Base-by-base conservation (phyloP, 2,888 invertebrate species). In the Pandemis cinnamomeana region DNA sequence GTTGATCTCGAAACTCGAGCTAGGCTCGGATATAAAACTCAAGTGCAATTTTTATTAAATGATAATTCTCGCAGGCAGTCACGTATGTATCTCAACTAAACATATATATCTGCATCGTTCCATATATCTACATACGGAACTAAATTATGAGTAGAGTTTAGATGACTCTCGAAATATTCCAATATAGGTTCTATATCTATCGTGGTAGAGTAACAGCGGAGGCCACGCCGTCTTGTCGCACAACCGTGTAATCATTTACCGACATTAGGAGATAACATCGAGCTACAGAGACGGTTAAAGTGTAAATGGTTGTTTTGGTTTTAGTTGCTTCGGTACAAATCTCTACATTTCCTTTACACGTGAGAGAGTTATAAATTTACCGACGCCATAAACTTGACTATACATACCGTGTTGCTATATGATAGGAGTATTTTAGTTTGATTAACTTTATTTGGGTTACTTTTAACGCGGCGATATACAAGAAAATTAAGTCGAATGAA, bases 21-120 rank as follows among this genome's bases (percentile, higher is more conserved):
- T 8, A 48, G 48, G 48, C 48, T 8, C 48, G 48, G 8, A 48
- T 48, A 48, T 48, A 5, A 48, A 11, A 48, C 44, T 48, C 48
- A 11, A 48, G 48, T 1, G 48, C 0, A 10, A 11, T 13, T 48
- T 48, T 44, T 20, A 20, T 51, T n/a, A 7, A 51, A 6, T 7
- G n/a, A 51, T 46, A 60, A 46, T 84, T 81, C 67, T 71, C 71
- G 62, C 72, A 71, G 69, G 78, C 72, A 80, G 82, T 84, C 84
- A 84, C 84, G 85, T 80, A 72, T 77, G 76, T 75, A 71, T 81
- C 81, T 80, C 77, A 78, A 80, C 74, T 78, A n/a, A n/a, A 53
- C 78, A 80, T 78, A 62, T 78, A 80, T 77, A 76, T 77, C 74
- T 77, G 77, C 80, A 78, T 78, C 79, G 78, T 75, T 76, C 72